phyloP scores from a whole-genome alignment of 1,140 invertebrate genomes.

The Steinernema feltiae region DNA sequence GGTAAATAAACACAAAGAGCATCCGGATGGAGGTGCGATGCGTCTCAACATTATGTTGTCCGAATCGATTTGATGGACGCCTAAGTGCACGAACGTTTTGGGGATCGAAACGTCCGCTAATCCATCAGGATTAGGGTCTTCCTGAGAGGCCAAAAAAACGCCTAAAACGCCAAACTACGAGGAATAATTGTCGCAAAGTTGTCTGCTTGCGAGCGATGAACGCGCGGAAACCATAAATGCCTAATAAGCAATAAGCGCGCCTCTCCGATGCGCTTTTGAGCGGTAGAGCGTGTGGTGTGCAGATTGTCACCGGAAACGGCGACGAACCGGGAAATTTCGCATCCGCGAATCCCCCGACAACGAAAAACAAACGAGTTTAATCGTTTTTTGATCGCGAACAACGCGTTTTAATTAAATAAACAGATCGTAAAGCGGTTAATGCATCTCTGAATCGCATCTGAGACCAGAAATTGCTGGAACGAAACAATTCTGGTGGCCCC shows the following conservation, averaged over 20 bases:
- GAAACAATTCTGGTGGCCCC: not conserved
- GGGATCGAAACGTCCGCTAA: not conserved
- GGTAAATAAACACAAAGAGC: not conserved
- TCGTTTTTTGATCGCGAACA: not conserved
- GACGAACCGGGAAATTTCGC: no score
- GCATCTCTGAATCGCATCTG: not conserved
- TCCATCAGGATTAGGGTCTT: not conserved
- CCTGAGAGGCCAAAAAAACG: not conserved
- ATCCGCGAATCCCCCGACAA: no score
- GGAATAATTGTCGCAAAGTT: not conserved
- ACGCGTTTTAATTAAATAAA: not conserved
- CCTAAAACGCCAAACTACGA: not conserved
- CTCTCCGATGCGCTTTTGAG: no score
- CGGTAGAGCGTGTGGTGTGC: no score
- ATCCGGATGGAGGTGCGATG: not conserved
- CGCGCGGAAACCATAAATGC: not conserved
- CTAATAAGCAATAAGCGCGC: no score
- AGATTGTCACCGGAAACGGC: no score
- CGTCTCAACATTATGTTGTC: not conserved
- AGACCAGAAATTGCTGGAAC: not conserved
- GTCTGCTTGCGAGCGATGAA: not conserved
- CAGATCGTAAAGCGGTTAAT: not conserved
- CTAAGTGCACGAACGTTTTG: not conserved
- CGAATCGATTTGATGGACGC: conserved; percentile 1
- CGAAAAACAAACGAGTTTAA: not conserved